These are phyloP conservation scores for Chelon labrosus DNA, from an alignment of 2,797 vertebrate genomes.

Conservation along the genomic window DNA sequence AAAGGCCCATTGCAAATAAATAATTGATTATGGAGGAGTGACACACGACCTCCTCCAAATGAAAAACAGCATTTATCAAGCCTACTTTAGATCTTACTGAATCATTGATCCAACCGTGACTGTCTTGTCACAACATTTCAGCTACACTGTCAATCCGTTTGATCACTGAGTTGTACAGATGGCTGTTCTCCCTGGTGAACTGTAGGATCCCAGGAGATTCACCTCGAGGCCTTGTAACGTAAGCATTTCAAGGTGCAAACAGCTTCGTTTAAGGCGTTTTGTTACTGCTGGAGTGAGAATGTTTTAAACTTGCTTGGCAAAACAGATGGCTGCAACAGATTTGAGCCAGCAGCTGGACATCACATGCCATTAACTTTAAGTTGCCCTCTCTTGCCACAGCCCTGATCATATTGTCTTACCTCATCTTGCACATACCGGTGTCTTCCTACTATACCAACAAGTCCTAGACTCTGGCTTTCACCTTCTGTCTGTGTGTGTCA, in stretches of 20 bases:
- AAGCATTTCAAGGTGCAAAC: constrained; percentile 18
- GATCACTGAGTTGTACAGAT: constrained; percentile 28
- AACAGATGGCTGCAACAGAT: constrained; percentile 75
- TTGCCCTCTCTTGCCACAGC: constrained; percentile 54
- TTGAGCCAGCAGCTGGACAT: constrained; percentile 72
- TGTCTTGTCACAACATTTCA: constrained; percentile 56
- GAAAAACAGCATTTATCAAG: constrained; percentile 68
- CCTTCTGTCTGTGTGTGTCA: constrained; percentile 12
- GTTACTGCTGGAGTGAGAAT: constrained; percentile 43
- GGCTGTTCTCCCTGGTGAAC: constrained; percentile 28
- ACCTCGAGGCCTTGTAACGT: constrained; percentile 20
- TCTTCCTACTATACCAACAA: constrained; percentile 35
- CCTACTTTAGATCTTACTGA: constrained; percentile 39
- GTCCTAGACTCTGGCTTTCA: constrained; percentile 4
- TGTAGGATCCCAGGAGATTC: constrained; percentile 37
- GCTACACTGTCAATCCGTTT: constrained; percentile 36
- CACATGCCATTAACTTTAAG: constrained; percentile 74
- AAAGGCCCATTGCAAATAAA: constrained; percentile 23
- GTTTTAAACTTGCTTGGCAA: constrained; percentile 49
- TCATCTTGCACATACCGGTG: constrained; percentile 61
- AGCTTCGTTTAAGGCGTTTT: constrained; percentile 46
- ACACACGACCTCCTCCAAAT: constrained; percentile 55
- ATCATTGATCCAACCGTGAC: constrained; percentile 48
- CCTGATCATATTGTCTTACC: constrained; percentile 51
- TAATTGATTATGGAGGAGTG: constrained; percentile 43